Conservation (phyloP, 1,140 invertebrate genomes). For the Rhyacophila brunnea region DNA sequence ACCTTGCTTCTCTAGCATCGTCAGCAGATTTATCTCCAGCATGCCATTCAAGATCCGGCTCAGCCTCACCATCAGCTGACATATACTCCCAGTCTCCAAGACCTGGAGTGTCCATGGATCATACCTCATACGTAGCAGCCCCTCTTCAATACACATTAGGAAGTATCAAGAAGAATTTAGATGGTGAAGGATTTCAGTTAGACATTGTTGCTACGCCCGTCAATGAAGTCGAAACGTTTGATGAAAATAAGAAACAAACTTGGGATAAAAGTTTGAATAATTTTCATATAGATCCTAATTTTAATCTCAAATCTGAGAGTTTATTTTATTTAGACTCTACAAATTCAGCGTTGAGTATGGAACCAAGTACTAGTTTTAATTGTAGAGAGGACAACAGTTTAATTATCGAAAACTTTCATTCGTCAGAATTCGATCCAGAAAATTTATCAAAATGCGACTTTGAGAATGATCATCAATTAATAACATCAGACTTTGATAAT, state of each 20-base stretch:
- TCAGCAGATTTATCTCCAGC: conserved; percentile 9
- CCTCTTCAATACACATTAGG: conserved; percentile 31
- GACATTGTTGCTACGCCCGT: conserved; percentile 30
- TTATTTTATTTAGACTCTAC: conserved; percentile 26
- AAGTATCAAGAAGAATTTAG: conserved; percentile 27
- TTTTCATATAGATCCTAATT: conserved; percentile 22
- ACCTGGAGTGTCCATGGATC: conserved; percentile 18
- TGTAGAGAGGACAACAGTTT: conserved; percentile 18
- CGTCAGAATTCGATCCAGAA: conserved; percentile 20
- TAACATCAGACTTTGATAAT: conserved; percentile 26
- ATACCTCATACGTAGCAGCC: conserved; percentile 4
- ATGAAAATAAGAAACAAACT: conserved; percentile 7
- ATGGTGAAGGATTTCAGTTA: conserved; percentile 30
- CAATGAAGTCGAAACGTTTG: not conserved
- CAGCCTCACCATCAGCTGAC: conserved; percentile 8
- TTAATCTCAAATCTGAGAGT: conserved; percentile 28
- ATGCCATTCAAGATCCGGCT: conserved; percentile 16
- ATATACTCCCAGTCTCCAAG: conserved; percentile 14
- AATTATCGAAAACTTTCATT: conserved; percentile 20
- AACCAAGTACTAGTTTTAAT: conserved; percentile 16
- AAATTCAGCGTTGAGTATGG: conserved; percentile 1
- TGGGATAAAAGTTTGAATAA: conserved; percentile 24
- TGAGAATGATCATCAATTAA: conserved; percentile 22
- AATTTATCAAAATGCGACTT: conserved; percentile 30
- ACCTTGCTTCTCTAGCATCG: conserved; percentile 17